Percentiles rank a stretch among this genome's conserved stretches.
These are phyloP conservation scores for Aphidius colemani DNA, from an alignment of 2,888 invertebrate species.

Conservation along the genomic window DNA sequence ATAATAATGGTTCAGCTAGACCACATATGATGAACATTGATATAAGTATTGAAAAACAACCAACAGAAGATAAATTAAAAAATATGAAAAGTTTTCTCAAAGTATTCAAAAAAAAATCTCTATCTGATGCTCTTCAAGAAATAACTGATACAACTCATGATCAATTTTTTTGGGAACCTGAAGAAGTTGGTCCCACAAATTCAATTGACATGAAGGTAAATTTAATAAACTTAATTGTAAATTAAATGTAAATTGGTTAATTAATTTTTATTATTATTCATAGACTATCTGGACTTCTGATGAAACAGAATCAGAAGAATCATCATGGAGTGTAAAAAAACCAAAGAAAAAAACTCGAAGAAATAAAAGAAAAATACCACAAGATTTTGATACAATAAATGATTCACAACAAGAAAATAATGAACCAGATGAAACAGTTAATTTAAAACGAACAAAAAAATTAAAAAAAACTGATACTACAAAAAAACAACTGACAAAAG, in stretches of 20 bases:
- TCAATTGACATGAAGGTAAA: neutral
- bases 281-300: neutral
- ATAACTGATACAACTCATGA: slow-evolving; percentile 17
- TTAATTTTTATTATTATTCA: neutral
- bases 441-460: neutral
- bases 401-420: too few relatives aligned
- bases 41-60: slow-evolving; percentile 4
- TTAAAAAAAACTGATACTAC: neutral
- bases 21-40: slow-evolving; percentile 38
- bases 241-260: neutral
- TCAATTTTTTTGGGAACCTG: slow-evolving; percentile 35
- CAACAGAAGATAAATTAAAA: slow-evolving; percentile 8
- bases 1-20: slow-evolving; percentile 34
- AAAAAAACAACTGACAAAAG: neutral
- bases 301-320: neutral
- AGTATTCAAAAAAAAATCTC: slow-evolving; percentile 30
- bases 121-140: slow-evolving; percentile 18
- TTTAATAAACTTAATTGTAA: too few relatives aligned
- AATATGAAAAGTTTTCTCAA: slow-evolving; percentile 30
- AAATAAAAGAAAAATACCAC: neutral
- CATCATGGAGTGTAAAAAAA: neutral
- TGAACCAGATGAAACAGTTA: neutral
- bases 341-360: neutral
- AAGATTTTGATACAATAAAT: neutral
- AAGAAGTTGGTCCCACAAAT: slow-evolving; percentile 16